Evolutionary conservation across 2,888 invertebrate species (phyloP).

Genomic region (Caradrina clavipalpis): DNA sequence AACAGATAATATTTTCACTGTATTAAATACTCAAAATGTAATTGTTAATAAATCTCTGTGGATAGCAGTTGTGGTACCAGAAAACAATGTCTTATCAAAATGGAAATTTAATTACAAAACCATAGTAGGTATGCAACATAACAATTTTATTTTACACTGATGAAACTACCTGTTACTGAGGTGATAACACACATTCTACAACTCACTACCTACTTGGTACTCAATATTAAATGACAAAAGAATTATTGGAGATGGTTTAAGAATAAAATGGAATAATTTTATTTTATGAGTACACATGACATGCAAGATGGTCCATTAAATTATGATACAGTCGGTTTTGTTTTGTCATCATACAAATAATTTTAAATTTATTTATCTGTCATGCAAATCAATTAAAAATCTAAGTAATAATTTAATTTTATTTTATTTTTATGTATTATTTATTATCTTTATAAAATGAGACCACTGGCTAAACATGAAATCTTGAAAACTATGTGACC

Average conservation of each 20-base stretch:
- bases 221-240: background rate
- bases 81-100: conserved; percentile 12
- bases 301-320: too few species aligned
- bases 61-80: background rate
- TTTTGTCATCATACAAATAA: too few species aligned
- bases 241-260: background rate
- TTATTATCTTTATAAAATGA: too few species aligned
- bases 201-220: background rate
- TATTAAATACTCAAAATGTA: background rate
- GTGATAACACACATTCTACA: conserved; percentile 12
- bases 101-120: conserved; percentile 28
- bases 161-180: background rate
- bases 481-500: too few species aligned
- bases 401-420: too few species aligned
- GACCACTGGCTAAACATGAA: too few species aligned
- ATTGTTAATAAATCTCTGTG: background rate
- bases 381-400: too few species aligned
- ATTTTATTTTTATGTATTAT: too few species aligned
- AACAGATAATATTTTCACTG: background rate
- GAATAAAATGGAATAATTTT: too few species aligned
- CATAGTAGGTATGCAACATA: background rate
- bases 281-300: too few species aligned
- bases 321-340: too few species aligned
- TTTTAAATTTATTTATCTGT: too few species aligned
- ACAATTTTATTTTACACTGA: conserved; percentile 16